Conservation (phyloP, 2,797 vertebrate genomes). For the Pampus argenteus region DNA sequence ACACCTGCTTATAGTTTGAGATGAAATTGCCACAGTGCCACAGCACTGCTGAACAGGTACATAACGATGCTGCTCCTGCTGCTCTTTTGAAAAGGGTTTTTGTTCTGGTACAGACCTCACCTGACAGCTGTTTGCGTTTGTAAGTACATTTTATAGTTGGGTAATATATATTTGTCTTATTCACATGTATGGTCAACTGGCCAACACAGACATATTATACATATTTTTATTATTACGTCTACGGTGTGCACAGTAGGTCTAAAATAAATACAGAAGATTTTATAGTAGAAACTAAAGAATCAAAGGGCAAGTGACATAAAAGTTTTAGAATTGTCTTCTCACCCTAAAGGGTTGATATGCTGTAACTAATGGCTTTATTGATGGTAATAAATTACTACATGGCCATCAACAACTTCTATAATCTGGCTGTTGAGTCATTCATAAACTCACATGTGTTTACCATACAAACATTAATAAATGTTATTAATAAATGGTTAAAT, state of each 20-base stretch:
- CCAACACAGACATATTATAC: slow-evolving; percentile 3
- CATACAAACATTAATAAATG: no score
- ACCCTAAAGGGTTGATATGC: not conserved
- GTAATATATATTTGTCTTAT: not conserved
- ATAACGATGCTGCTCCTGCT: no score
- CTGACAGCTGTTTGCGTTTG: not conserved
- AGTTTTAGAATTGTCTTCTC: no score
- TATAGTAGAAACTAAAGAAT: not conserved
- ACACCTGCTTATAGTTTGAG: not conserved
- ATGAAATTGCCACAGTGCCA: not conserved
- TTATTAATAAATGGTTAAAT: no score
- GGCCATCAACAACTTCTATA: no score
- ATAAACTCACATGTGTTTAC: no score
- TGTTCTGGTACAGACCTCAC: not conserved
- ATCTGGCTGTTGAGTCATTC: no score
- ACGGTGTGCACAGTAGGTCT: not conserved
- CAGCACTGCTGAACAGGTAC: not conserved
- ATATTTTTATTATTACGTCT: no score
- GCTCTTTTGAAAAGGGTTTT: no score
- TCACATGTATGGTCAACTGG: not conserved
- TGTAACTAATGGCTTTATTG: not conserved
- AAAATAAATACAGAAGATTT: not conserved
- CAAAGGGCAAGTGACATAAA: no score
- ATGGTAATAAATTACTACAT: no score
- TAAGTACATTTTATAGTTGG: not conserved